Conservation (phyloP, 2,113 vertebrate genomes). For the Cromileptes altivelis region DNA sequence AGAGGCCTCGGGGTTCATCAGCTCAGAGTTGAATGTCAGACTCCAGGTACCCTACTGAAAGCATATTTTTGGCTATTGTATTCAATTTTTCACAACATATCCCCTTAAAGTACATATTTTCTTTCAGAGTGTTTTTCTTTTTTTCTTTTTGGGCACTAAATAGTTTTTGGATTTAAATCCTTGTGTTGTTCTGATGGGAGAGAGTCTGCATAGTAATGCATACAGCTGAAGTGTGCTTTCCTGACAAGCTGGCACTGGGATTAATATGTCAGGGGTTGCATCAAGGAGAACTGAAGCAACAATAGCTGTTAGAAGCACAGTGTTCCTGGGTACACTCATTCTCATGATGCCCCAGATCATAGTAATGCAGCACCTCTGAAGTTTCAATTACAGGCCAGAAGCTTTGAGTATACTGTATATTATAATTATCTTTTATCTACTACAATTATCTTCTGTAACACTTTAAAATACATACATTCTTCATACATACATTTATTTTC, state of each 20-base stretch:
- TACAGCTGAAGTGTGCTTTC: constrained; percentile 5
- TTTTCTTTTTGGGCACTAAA: background rate
- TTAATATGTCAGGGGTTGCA: constrained; percentile 29
- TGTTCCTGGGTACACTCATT: constrained; percentile 13
- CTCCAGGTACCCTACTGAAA: no score
- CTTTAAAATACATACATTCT: no score
- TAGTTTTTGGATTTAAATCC: background rate
- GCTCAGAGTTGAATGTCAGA: no score
- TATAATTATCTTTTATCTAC: no score
- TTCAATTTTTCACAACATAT: no score
- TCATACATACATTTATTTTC: no score
- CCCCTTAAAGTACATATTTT: background rate
- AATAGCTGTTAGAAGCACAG: constrained; percentile 20
- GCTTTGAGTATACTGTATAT: no score
- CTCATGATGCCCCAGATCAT: background rate
- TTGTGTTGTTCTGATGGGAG: background rate
- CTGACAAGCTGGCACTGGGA: constrained; percentile 3
- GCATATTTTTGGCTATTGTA: no score
- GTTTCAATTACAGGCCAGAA: background rate
- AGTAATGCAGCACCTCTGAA: constrained; percentile 14
- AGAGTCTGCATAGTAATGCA: constrained; percentile 12
- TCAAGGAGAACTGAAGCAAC: constrained; percentile 12
- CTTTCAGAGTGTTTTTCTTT: background rate
- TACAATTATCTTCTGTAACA: no score
- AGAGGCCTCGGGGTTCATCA: no score